Conservation (phyloP, 2,797 vertebrate species). For the Brotula barbata region DNA sequence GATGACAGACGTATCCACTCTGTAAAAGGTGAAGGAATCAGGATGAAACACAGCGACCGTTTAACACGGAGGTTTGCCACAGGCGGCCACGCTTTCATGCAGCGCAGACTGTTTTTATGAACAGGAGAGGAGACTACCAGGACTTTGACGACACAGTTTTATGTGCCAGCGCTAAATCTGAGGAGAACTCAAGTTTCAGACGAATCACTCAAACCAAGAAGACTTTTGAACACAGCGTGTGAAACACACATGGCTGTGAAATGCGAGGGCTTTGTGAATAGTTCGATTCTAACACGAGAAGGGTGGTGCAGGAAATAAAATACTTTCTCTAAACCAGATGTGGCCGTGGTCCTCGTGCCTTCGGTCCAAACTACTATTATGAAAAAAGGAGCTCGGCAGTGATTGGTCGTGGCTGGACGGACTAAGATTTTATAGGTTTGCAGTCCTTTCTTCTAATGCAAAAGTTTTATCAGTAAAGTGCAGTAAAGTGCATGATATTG, state of each 20-base stretch:
- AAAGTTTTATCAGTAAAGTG: too few species aligned
- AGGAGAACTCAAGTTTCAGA: constrained; percentile 21
- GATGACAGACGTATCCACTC: background rate
- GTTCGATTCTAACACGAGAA: constrained; percentile 22
- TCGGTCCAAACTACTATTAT: too few species aligned
- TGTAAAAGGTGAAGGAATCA: background rate
- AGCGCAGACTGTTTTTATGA: constrained; percentile 17
- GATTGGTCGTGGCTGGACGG: too few species aligned
- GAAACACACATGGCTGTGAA: constrained; percentile 49
- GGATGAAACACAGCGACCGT: constrained; percentile 1
- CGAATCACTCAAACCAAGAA: background rate
- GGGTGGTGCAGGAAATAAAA: constrained; percentile 18
- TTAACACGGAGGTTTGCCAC: background rate
- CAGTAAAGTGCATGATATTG: too few species aligned
- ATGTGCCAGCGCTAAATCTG: constrained; percentile 17
- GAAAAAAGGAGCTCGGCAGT: too few species aligned
- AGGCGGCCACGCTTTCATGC: constrained; percentile 7
- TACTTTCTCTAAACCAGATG: constrained; percentile 11
- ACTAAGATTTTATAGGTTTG: too few species aligned
- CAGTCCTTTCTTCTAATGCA: too few species aligned
- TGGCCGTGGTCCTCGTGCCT: background rate
- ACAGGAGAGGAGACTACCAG: constrained; percentile 17
- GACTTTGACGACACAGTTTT: constrained; percentile 8
- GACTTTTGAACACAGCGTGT: constrained; percentile 51
- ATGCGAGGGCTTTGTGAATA: constrained; percentile 16